A percentile compares a stretch with the other conserved stretches of the same genome.
Conservation (phyloP, 2,797 vertebrate species). For the Chloroceryle amazona region DNA sequence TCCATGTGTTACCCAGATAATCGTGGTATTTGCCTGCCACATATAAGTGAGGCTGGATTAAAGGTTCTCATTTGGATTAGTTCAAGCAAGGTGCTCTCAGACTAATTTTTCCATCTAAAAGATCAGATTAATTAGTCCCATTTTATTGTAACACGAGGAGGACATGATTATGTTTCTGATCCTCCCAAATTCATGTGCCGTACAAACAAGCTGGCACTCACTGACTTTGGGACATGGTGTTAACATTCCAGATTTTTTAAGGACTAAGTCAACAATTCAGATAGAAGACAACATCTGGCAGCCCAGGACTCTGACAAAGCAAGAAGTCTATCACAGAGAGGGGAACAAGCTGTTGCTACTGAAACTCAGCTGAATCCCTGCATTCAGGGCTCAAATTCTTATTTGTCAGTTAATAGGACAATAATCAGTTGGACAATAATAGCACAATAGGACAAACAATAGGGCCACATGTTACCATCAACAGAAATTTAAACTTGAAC, state of each 20-base stretch:
- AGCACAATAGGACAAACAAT: too few relatives aligned
- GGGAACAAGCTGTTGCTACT: not conserved
- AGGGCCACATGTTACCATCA: not conserved
- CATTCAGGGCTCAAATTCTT: not conserved
- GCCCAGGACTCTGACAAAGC: not conserved
- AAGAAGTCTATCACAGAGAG: not conserved
- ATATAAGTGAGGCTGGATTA: not conserved
- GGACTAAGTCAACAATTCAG: not conserved
- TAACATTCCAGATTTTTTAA: not conserved
- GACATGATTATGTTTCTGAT: not conserved
- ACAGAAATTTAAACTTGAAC: not conserved
- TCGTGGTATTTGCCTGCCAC: not conserved
- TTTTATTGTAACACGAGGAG: not conserved
- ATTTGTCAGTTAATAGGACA: not conserved
- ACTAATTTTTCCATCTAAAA: not conserved
- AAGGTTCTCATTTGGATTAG: not conserved
- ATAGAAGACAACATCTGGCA: not conserved
- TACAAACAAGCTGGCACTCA: not conserved
- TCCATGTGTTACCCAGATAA: not conserved
- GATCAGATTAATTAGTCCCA: not conserved
- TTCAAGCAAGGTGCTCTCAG: not conserved
- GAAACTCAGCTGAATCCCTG: not conserved
- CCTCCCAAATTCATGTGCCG: not conserved
- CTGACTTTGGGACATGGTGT: not conserved
- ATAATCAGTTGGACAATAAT: not conserved